Conservation (phyloP, 2,888 invertebrate genomes). For the Helicoverpa assulta region DNA sequence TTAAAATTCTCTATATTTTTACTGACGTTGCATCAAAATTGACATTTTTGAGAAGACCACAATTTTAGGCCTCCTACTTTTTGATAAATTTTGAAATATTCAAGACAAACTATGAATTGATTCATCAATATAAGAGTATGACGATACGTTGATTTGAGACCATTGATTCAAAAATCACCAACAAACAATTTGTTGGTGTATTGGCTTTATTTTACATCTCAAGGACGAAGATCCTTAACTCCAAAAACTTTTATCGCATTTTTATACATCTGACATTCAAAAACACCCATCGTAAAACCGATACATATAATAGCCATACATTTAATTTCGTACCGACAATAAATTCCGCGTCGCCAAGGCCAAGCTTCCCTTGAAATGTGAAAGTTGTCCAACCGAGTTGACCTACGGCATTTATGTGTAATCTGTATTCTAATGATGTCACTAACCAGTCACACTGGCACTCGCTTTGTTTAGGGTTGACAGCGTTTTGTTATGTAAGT, state of each 20-base stretch:
- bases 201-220: background rate
- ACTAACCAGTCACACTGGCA: constrained; percentile 52
- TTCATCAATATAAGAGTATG: too few species aligned
- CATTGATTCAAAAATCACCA: too few species aligned
- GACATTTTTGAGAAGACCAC: too few species aligned
- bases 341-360: constrained; percentile 71
- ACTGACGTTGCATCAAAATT: too few species aligned
- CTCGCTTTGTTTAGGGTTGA: constrained; percentile 44
- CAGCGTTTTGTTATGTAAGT: constrained; percentile 8
- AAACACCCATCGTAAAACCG: background rate
- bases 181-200: too few species aligned
- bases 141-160: too few species aligned
- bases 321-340: constrained; percentile 36
- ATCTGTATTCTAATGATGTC: constrained; percentile 72
- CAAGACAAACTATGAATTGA: too few species aligned
- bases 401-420: constrained; percentile 69
- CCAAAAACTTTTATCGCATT: background rate
- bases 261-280: background rate
- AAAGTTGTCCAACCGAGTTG: constrained; percentile 82
- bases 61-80: too few species aligned
- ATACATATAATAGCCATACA: constrained; percentile 7
- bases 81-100: too few species aligned
- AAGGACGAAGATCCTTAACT: background rate
- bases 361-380: constrained; percentile 84
- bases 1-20: too few species aligned